Evolutionary conservation across 2,797 vertebrate species (phyloP).

Genomic region (Kryptopterus vitreolus): DNA sequence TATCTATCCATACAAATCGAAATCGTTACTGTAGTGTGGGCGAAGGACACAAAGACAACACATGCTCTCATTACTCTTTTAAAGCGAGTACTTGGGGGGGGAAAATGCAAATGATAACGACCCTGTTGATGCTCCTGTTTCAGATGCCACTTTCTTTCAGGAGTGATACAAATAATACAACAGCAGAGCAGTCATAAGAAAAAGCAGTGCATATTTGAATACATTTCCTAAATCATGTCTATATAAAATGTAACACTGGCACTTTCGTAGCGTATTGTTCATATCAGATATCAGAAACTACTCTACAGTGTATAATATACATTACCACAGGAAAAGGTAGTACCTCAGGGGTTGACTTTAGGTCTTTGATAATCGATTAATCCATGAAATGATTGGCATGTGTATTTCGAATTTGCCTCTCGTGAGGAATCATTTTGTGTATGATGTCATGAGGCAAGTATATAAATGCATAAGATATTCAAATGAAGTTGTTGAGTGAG

Average conservation of each 20-base stretch:
- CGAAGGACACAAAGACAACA: not conserved
- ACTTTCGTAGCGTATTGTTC: not conserved
- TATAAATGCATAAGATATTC: not conserved
- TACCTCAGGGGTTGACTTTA: no score
- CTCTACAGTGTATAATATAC: no score
- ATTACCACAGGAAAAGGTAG: no score
- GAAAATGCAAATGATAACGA: conserved; percentile 13
- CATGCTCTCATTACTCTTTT: not conserved
- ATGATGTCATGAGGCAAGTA: not conserved
- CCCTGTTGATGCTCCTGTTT: conserved; percentile 6
- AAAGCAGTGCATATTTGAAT: not conserved
- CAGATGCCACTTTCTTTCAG: not conserved
- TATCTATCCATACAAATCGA: not conserved
- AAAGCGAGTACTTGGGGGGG: conserved; percentile 3
- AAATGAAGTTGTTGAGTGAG: not conserved
- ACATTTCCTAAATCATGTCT: not conserved
- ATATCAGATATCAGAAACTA: not conserved
- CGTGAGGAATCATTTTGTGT: not conserved
- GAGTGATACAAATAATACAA: conserved; percentile 12
- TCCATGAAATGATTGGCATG: no score
- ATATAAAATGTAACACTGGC: not conserved
- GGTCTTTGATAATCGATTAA: no score
- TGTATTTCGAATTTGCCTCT: no score
- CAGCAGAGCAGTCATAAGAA: not conserved
- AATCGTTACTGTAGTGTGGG: not conserved